Conservation (phyloP, 2,113 vertebrate genomes). For the Solea senegalensis region DNA sequence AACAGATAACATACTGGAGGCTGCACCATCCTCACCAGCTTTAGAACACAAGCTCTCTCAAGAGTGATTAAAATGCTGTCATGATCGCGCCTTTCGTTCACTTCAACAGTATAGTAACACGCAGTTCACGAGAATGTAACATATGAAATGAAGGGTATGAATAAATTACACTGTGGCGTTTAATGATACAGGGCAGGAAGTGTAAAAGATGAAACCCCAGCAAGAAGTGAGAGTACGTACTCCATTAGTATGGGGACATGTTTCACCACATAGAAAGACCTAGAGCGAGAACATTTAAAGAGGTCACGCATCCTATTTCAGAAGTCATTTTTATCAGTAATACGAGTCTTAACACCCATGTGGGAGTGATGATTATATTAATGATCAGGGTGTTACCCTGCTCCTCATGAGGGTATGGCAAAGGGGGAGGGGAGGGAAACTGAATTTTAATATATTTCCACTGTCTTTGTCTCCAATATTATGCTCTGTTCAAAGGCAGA, state of each 20-base stretch:
- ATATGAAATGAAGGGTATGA: slow-evolving; percentile 48
- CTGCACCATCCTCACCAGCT: neutral
- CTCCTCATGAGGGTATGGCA: neutral
- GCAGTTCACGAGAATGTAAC: slow-evolving; percentile 23
- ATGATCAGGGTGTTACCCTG: slow-evolving; percentile 31
- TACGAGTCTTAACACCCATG: slow-evolving; percentile 31
- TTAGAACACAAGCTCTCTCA: slow-evolving; percentile 12
- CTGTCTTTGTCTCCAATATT: slow-evolving; percentile 25
- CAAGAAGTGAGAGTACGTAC: slow-evolving; percentile 27
- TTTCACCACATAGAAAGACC: slow-evolving; percentile 33
- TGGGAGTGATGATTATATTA: slow-evolving; percentile 42
- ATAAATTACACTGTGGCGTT: slow-evolving; percentile 62
- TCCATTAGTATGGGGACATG: slow-evolving; percentile 21
- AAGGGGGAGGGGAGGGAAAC: slow-evolving; percentile 4
- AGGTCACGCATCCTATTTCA: slow-evolving; percentile 49
- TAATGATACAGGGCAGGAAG: slow-evolving; percentile 31
- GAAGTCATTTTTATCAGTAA: slow-evolving; percentile 40
- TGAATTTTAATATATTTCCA: slow-evolving; percentile 42
- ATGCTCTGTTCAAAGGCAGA: neutral
- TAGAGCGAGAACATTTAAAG: slow-evolving; percentile 41
- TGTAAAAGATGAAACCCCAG: slow-evolving; percentile 16
- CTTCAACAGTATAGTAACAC: slow-evolving; percentile 30
- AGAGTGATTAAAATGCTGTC: neutral
- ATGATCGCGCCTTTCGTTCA: slow-evolving; percentile 60
- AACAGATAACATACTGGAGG: slow-evolving; percentile 3